phyloP scores from a whole-genome alignment of 2,113 vertebrate species.

The Dendrocopos noguchii region DNA sequence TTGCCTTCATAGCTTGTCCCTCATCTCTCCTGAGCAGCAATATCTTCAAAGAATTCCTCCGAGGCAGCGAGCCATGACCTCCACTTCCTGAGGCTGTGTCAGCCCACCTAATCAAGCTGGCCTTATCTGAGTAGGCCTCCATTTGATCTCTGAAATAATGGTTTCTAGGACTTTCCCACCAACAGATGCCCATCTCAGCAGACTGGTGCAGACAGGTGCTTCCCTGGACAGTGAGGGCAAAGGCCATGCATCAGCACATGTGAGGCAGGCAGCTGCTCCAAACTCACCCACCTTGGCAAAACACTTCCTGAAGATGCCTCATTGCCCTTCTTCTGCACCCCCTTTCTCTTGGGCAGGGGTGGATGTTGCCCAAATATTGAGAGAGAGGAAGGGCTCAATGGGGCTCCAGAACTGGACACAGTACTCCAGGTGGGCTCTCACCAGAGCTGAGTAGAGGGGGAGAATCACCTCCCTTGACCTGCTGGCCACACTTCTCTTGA shows the following conservation, averaged over 20 bases:
- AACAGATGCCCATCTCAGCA: background rate
- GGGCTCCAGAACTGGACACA: too few relatives aligned
- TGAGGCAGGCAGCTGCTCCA: background rate
- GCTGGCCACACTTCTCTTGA: too few relatives aligned
- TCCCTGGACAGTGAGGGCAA: background rate
- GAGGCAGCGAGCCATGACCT: background rate
- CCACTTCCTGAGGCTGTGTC: rapidly evolving
- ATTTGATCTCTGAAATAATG: background rate
- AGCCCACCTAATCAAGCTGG: background rate
- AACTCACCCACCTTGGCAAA: background rate
- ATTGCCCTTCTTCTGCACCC: background rate
- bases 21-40: background rate
- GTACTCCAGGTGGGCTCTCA: too few relatives aligned
- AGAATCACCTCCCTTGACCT: too few relatives aligned
- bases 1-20: background rate
- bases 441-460: too few relatives aligned
- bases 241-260: rapidly evolving
- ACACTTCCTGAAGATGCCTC: background rate
- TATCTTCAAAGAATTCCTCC: constrained; percentile 52
- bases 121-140: background rate
- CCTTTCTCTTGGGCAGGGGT: background rate
- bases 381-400: background rate
- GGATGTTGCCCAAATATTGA: background rate
- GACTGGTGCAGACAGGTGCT: rapidly evolving
- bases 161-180: background rate